These are phyloP conservation scores for Montipora foliosa DNA, from an alignment of 64 coral and sea anemone species.

Conservation along the genomic window DNA sequence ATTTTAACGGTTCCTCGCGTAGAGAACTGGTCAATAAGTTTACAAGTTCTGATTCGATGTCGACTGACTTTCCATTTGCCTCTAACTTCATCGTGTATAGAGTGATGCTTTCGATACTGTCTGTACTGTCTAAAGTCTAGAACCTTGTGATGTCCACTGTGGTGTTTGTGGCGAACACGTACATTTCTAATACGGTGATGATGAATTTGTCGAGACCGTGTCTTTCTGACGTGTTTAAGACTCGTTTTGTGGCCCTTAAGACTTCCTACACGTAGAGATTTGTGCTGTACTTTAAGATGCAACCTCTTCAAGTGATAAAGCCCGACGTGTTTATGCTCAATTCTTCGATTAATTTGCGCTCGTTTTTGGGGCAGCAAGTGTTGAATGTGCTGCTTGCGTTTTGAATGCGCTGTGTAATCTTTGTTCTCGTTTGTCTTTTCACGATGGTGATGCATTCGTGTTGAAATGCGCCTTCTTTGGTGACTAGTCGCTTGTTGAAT, in stretches of 20 bases:
- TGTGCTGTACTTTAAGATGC: background rate
- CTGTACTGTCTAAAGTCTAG: conserved; percentile 76
- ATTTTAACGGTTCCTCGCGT: conserved; percentile 74
- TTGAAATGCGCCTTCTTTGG: background rate
- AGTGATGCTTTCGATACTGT: conserved; percentile 73
- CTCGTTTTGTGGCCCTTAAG: background rate
- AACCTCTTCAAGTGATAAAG: background rate
- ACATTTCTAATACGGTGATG: background rate
- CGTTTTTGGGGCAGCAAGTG: background rate
- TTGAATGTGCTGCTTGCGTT: background rate
- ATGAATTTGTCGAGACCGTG: background rate
- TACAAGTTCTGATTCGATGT: conserved; percentile 69
- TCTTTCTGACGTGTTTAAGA: background rate
- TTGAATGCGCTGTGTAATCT: background rate
- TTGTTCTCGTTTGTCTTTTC: background rate
- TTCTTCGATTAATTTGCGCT: background rate
- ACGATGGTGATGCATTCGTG: background rate
- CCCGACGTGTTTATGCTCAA: background rate
- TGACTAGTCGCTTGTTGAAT: background rate
- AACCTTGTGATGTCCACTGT: conserved; percentile 30
- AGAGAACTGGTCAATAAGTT: conserved; percentile 65
- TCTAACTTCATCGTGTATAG: conserved; percentile 82
- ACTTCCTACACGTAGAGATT: background rate
- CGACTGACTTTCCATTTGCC: conserved; percentile 76
- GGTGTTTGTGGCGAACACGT: background rate